These are phyloP conservation scores for Actenoides hombroni DNA, from an alignment of 2,113 vertebrate species.

Conservation along the genomic window DNA sequence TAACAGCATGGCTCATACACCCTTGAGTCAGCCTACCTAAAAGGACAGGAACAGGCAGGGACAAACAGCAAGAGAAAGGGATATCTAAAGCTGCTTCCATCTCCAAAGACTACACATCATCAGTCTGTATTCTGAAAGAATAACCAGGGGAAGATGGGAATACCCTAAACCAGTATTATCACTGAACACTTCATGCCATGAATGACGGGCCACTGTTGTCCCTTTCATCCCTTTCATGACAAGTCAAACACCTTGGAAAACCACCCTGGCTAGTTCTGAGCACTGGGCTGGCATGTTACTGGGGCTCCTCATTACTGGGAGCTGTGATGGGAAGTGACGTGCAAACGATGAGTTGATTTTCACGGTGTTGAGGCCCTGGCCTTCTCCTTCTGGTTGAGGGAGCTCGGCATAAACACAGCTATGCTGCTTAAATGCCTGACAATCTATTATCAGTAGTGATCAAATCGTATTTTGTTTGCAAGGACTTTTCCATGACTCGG, in stretches of 20 bases:
- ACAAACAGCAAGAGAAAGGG: not conserved
- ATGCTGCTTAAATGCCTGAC: not conserved
- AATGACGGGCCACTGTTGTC: fast-evolving
- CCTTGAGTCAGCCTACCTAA: not conserved
- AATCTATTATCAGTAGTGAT: not conserved
- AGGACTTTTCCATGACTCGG: not conserved
- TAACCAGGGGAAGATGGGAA: not conserved
- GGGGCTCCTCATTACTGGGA: not conserved
- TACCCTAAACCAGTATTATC: too few species aligned
- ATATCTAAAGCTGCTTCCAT: not conserved
- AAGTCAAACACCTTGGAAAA: not conserved
- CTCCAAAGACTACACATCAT: fast-evolving
- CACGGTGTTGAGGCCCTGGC: not conserved
- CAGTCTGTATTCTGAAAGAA: not conserved
- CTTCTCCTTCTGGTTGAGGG: conserved; percentile 11
- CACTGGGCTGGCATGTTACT: not conserved
- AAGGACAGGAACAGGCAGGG: not conserved
- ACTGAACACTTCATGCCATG: not conserved
- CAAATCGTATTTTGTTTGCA: not conserved
- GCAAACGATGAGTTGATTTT: not conserved
- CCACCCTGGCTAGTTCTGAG: not conserved
- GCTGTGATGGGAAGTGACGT: not conserved
- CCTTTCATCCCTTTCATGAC: not conserved
- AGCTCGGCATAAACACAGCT: not conserved
- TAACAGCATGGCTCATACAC: not conserved